A percentile compares a stretch with the other conserved stretches of the same genome.
Conservation (phyloP, 2,113 vertebrate genomes). For the Ictidomys tridecemlineatus region DNA sequence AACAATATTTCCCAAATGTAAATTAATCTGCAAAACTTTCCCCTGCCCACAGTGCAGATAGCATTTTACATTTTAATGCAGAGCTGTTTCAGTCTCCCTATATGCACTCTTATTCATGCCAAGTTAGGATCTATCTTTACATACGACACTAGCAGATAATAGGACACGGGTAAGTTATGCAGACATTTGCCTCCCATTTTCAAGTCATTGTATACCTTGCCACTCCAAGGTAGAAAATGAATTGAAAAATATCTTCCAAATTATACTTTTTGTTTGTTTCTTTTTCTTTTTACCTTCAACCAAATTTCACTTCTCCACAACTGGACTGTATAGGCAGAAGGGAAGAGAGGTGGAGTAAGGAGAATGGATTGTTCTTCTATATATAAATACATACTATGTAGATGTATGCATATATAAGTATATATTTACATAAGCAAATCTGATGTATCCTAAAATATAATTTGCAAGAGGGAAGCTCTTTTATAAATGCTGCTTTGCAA, state of each 20-base stretch:
- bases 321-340: neutral
- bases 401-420: neutral
- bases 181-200: neutral
- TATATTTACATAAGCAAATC: constrained; percentile 46
- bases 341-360: neutral
- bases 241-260: neutral
- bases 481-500: constrained; percentile 50
- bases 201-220: too few relatives aligned
- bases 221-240: neutral
- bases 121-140: constrained; percentile 21
- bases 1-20: neutral
- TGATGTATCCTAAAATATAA: constrained; percentile 47
- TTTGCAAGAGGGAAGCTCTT: constrained; percentile 26
- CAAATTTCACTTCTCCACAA: neutral
- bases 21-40: neutral
- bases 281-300: constrained; percentile 14
- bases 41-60: neutral
- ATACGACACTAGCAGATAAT: neutral
- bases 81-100: neutral
- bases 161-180: neutral
- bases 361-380: neutral
- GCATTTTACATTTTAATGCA: constrained; percentile 8
- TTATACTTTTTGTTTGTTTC: neutral
- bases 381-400: neutral
- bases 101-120: neutral